These are phyloP conservation scores for Tachypleus tridentatus DNA, from an alignment of 1,140 invertebrate genomes.

Conservation along the genomic window DNA sequence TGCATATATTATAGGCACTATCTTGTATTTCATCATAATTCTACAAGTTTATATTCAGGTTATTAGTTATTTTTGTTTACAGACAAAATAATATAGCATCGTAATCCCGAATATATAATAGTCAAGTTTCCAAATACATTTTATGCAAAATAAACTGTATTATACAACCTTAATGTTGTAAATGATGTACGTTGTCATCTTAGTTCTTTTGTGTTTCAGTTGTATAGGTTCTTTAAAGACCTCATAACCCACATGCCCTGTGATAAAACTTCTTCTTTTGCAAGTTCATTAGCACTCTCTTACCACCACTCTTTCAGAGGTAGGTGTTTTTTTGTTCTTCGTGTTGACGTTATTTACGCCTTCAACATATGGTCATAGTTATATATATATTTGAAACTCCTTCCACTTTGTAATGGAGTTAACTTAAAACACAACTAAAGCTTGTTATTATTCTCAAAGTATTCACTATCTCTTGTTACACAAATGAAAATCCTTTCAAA, in stretches of 20 bases:
- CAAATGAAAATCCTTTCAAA: not conserved
- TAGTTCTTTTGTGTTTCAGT: slow-evolving; percentile 43
- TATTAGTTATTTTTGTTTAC: too few species aligned
- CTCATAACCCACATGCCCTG: slow-evolving; percentile 58
- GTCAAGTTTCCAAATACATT: too few species aligned
- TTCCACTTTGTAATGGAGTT: not conserved
- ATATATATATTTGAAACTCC: too few species aligned
- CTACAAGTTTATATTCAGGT: too few species aligned
- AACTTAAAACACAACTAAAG: not conserved
- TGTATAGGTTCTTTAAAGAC: slow-evolving; percentile 86
- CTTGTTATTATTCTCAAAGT: not conserved
- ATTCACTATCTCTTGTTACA: not conserved
- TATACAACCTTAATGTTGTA: too few species aligned
- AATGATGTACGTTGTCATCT: not conserved
- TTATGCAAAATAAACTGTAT: too few species aligned
- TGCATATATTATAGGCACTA: too few species aligned
- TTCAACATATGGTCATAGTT: too few species aligned
- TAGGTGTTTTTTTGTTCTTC: not conserved
- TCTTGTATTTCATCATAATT: too few species aligned
- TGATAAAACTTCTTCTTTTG: slow-evolving; percentile 34
- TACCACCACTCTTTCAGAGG: slow-evolving; percentile 11
- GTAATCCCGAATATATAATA: too few species aligned
- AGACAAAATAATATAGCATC: too few species aligned
- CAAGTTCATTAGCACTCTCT: slow-evolving; percentile 11
- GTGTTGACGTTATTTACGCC: too few species aligned